Evolutionary conservation across 2,888 invertebrate species (phyloP), one percentile per base, ranked within the genome.

Genomic region (Tetranychus truncatus): DNA sequence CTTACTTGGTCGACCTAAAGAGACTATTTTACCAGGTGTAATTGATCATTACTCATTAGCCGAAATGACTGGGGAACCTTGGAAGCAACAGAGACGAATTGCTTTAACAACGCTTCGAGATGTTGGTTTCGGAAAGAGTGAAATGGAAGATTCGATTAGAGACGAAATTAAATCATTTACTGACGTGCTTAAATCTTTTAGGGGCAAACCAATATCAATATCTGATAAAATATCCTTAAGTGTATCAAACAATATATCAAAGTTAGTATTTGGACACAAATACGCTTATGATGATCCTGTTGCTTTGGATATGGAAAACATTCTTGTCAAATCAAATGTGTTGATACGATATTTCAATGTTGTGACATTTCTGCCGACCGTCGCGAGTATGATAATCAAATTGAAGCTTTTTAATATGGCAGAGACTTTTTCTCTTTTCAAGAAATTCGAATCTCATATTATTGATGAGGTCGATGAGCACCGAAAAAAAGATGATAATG

Each of bases 181-280:
- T 0, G 20, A 69, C 1, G 1, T 7, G 1, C 0, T 21, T 0
- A 20, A 69, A 11, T 20, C 18, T 1, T 3, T 6, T 6, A 1
- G 5, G 1, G 55, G 55, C 15, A 69, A 69, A 24, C 69, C 69
- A 5, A 11, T 69, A 11, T 11, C 18, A 11, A 8, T 21, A 11
- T 18, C 6, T 1, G 3, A 21, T 11, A 11, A 6, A 20, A 24
- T 69, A 11, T 69, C 69, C 18, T 11, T 21, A 5, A 69, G 69
- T 20, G 69, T 69, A 11, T 4, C 21, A 11, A 69, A 69, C 69
- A 69, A 69, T 69, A 69, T 69, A 24, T 69, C 69, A 1, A 20
- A 8, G n/a, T 20, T 69, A 1, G 6, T 24, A 5, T 24, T 24
- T 69, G 69, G 69, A 69, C 20, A 69, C 11, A n/a, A 24, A 21